Percentiles rank a stretch among this genome's conserved stretches.
These are phyloP conservation scores for Danionella dracula DNA, from an alignment of 2,797 vertebrate species.

Conservation along the genomic window DNA sequence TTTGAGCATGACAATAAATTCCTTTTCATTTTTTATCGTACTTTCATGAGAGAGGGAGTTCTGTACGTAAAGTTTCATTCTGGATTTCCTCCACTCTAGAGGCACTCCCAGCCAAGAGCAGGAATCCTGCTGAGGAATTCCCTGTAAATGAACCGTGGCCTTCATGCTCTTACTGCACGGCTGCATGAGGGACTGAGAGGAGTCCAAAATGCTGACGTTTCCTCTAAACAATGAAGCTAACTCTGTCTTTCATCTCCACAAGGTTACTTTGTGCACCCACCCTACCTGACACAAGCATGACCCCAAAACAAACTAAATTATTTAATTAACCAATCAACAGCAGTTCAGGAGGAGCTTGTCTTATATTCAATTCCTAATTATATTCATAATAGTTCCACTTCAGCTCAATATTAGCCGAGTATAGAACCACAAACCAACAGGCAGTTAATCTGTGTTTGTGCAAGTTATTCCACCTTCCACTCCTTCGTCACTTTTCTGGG, in stretches of 20 bases:
- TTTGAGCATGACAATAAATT: background rate
- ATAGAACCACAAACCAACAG: too few species aligned
- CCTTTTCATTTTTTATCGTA: too few species aligned
- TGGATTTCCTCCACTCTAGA: slow-evolving; percentile 47
- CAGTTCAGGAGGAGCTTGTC: too few species aligned
- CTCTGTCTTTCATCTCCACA: slow-evolving; percentile 35
- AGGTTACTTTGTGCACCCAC: slow-evolving; percentile 32
- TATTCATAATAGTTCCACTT: too few species aligned
- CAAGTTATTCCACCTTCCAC: too few species aligned
- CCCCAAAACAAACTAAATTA: too few species aligned
- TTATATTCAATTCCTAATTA: too few species aligned
- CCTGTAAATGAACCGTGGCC: slow-evolving; percentile 55
- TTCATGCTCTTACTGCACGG: slow-evolving; percentile 31
- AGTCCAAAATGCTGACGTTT: slow-evolving; percentile 51
- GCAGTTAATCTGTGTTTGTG: too few species aligned
- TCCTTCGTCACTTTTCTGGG: too few species aligned
- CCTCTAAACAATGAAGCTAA: slow-evolving; percentile 51
- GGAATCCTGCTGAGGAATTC: slow-evolving; percentile 59
- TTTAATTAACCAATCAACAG: too few species aligned
- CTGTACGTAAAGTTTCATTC: slow-evolving; percentile 22
- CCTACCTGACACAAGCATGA: slow-evolving; percentile 43
- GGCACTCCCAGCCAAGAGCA: slow-evolving; percentile 37
- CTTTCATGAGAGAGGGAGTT: background rate
- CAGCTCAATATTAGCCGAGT: too few species aligned
- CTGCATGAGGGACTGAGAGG: slow-evolving; percentile 33